Percentiles rank a stretch among this genome's conserved stretches.
These are phyloP conservation scores for Lophura nycthemera DNA, from an alignment of 2,113 vertebrate genomes.

Conservation along the genomic window DNA sequence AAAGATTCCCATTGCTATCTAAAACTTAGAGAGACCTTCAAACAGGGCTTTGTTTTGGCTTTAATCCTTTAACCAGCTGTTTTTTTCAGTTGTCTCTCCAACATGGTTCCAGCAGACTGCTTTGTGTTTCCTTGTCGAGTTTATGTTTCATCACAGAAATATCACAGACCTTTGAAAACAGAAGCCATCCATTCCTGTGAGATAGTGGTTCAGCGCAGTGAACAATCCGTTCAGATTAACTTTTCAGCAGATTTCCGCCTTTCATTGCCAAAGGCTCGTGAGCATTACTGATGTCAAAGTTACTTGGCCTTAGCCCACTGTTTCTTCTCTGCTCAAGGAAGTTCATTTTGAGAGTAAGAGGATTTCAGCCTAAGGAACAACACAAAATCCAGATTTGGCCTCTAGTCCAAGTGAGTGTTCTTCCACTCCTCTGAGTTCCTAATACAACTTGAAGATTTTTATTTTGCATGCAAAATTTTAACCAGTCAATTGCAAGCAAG, in stretches of 20 bases:
- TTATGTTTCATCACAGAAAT: slow-evolving; percentile 58
- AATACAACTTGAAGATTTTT: not conserved
- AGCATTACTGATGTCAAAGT: not conserved
- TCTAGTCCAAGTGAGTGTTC: not conserved
- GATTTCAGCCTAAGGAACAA: not conserved
- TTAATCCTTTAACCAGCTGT: slow-evolving; percentile 65
- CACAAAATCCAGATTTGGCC: not conserved
- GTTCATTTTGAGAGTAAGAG: not conserved
- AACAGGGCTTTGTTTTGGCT: slow-evolving; percentile 66
- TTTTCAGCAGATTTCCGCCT: slow-evolving; percentile 40
- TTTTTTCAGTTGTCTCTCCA: slow-evolving; percentile 57
- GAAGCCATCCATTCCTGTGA: slow-evolving; percentile 11
- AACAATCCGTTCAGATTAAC: slow-evolving; percentile 25
- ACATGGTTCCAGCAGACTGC: slow-evolving; percentile 39
- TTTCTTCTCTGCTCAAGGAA: not conserved
- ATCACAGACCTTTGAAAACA: slow-evolving; percentile 22
- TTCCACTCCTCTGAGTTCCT: not conserved
- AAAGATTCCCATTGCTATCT: slow-evolving; percentile 47
- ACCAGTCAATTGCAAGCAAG: not conserved
- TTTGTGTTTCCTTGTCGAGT: slow-evolving; percentile 57
- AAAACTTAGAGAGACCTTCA: slow-evolving; percentile 62
- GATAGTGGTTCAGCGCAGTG: not conserved
- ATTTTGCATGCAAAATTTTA: not conserved
- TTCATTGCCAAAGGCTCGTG: not conserved
- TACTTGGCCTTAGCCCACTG: not conserved